Evolutionary conservation across 2,113 vertebrate species (phyloP).

Genomic region (Baryphthengus martii): DNA sequence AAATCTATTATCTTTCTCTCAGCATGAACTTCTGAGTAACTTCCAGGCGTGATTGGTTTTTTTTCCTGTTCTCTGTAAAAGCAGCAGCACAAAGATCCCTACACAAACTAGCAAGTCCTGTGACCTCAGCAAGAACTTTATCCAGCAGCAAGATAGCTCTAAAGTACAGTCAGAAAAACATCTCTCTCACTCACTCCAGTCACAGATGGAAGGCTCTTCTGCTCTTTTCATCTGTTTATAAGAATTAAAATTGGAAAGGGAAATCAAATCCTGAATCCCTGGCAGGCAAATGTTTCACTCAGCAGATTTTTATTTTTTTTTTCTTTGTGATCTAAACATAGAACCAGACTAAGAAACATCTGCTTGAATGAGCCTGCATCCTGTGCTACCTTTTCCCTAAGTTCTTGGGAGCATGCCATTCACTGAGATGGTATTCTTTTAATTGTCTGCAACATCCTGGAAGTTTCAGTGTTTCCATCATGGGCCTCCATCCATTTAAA

Average conservation of each 20-base stretch:
- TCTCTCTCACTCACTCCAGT: background rate
- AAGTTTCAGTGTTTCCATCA: background rate
- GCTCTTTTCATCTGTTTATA: slow-evolving; percentile 11
- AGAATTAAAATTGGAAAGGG: background rate
- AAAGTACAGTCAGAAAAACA: background rate
- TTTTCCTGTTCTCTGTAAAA: background rate
- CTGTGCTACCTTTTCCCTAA: slow-evolving; percentile 57
- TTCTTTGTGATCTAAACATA: slow-evolving; percentile 45
- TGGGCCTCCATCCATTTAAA: background rate
- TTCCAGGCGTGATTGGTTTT: background rate
- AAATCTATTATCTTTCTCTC: background rate
- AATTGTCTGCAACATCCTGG: slow-evolving; percentile 56
- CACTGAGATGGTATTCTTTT: slow-evolving; percentile 42
- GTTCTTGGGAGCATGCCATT: slow-evolving; percentile 37
- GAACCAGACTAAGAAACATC: slow-evolving; percentile 46
- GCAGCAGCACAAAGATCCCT: background rate
- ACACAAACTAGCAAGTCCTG: background rate
- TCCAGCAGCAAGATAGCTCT: background rate
- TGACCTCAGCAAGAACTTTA: background rate
- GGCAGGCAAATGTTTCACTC: slow-evolving; percentile 23
- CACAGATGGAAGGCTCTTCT: background rate
- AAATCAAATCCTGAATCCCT: slow-evolving; percentile 27
- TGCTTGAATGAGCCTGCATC: slow-evolving; percentile 6
- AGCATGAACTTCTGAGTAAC: background rate
- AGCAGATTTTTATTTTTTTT: background rate